Evolutionary conservation across 2,888 invertebrate genomes (phyloP).

Genomic region (Zonitis immaculata): DNA sequence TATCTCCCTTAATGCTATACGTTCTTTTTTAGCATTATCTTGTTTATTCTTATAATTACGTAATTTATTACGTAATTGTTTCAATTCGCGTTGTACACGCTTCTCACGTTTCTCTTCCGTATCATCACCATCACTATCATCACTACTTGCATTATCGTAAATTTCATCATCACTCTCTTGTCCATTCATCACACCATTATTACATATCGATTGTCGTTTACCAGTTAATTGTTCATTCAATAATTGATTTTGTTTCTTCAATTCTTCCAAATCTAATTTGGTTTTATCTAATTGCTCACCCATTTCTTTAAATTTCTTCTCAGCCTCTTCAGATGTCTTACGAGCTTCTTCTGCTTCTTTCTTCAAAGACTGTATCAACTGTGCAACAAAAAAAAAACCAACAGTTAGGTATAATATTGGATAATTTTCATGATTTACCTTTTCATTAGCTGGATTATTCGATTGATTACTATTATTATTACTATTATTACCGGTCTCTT

Average conservation of each 20-base stretch:
- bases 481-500: constrained; percentile 28
- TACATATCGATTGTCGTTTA: constrained; percentile 23
- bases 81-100: constrained; percentile 62
- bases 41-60: constrained; percentile 60
- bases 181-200: constrained; percentile 49
- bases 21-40: constrained; percentile 70
- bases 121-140: constrained; percentile 63
- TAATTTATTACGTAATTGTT: constrained; percentile 57
- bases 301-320: constrained; percentile 71
- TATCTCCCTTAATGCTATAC: constrained; percentile 70
- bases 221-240: constrained; percentile 65
- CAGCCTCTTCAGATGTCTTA: constrained; percentile 73
- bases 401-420: too few relatives aligned
- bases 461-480: too few relatives aligned
- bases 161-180: constrained; percentile 51
- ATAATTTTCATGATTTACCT: too few relatives aligned
- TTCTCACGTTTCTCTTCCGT: constrained; percentile 59
- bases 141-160: constrained; percentile 52
- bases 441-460: constrained; percentile 39
- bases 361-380: constrained; percentile 63
- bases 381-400: constrained; percentile 5
- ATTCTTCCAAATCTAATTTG: constrained; percentile 72
- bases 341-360: constrained; percentile 72
- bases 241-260: constrained; percentile 69
- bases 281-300: constrained; percentile 73